Evolutionary conservation across 2,888 invertebrate species (phyloP).

Genomic region (Dasypolia templi): DNA sequence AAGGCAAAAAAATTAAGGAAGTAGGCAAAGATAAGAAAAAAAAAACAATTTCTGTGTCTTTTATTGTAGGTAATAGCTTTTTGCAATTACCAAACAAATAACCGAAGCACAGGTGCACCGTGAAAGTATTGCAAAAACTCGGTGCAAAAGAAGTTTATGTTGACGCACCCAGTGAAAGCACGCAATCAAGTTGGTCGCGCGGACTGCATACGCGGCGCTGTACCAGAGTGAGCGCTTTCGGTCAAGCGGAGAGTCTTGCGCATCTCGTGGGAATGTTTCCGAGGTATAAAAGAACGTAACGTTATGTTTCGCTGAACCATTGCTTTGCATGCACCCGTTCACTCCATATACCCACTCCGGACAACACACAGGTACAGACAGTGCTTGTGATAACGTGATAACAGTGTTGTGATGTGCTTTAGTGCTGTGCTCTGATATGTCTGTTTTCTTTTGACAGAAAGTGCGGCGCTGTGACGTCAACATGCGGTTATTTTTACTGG

Average conservation of each 20-base stretch:
- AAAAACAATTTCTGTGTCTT: not conserved
- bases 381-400: conserved; percentile 66
- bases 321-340: conserved; percentile 82
- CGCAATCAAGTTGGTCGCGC: conserved; percentile 77
- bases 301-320: conserved; percentile 85
- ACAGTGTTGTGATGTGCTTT: conserved; percentile 61
- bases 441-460: conserved; percentile 88
- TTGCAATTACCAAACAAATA: conserved; percentile 13
- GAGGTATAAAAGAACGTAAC: conserved; percentile 89
- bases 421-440: conserved; percentile 75
- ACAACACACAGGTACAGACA: conserved; percentile 72
- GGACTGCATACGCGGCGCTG: conserved; percentile 67
- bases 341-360: conserved; percentile 71
- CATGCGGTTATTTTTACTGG: conserved; percentile 87
- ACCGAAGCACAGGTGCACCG: conserved; percentile 43
- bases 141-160: conserved; percentile 66
- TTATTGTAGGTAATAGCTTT: not conserved
- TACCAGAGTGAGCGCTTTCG: conserved; percentile 78
- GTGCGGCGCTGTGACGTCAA: conserved; percentile 76
- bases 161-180: conserved; percentile 76
- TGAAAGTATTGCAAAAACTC: conserved; percentile 72
- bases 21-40: no score
- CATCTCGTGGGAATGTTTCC: conserved; percentile 88
- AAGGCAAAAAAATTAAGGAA: no score
- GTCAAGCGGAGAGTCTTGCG: conserved; percentile 80